Evolutionary conservation across 2,113 vertebrate species (phyloP), one percentile per base, ranked within the genome.

Genomic region (Pelmatolapia mariae): DNA sequence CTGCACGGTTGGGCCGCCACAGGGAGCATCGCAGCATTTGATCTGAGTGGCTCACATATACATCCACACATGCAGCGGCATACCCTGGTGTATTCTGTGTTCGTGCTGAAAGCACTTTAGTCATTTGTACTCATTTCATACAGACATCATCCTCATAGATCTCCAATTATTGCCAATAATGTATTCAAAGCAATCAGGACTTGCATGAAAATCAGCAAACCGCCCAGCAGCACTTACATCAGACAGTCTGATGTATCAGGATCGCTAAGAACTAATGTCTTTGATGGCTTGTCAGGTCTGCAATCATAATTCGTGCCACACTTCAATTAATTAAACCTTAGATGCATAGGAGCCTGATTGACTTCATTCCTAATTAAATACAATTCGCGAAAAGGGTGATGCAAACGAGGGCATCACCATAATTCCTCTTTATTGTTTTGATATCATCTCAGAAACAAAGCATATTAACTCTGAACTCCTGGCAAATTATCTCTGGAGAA

Each of bases 341-440:
- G 63, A 86, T 81, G 71, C 86, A 86, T 78, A 78, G 61, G 54
- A 89, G 71, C 71, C 81, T 40, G 87, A 93, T 84, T 85, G 52
- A 85, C 87, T 91, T 87, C 40, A 85, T 88, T 29, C 7, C 56
- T 85, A 84, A 94, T 94, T 91, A 92, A 88, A 87, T 84, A 84
- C 15, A 78, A 82, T 45, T 47, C 18, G 79, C 68, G 1, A 87
- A 90, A 82, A 88, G 63, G 38, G 86, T 8, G 4, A 87, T 90
- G 86, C 76, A 92, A 87, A 90, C 8, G 45, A 90, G 53, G 53
- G 38, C 7, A 18, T 36, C 80, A 29, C 50, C 79, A 83, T 86
- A 84, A 91, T 79, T 85, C 50, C 3, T 87, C 84, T 84, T 92
- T 57, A 88, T 85, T 89, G 56, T 87, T 84, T 68, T 68, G 66